A percentile compares a stretch with the other conserved stretches of the same genome.
Conservation (phyloP, 2,113 vertebrate genomes). For the Gallinago undulata region DNA sequence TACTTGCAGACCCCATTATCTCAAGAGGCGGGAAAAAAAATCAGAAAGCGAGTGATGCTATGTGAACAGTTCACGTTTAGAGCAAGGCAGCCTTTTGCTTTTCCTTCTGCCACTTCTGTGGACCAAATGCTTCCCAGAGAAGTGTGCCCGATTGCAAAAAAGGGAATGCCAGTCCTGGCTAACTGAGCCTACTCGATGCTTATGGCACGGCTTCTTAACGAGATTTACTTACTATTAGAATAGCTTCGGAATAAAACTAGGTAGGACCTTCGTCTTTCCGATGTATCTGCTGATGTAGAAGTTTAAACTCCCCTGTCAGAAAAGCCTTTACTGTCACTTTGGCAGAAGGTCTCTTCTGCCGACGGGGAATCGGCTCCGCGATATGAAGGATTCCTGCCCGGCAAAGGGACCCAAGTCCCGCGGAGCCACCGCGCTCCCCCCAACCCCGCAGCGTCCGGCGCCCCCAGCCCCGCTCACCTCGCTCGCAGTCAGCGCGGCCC, state of each 20-base stretch:
- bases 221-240: neutral
- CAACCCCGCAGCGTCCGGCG: neutral
- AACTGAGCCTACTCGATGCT: neutral
- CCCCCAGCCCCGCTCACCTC: conserved; percentile 75
- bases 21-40: neutral
- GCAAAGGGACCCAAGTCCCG: neutral
- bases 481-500: conserved; percentile 85
- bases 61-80: neutral
- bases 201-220: neutral
- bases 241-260: neutral
- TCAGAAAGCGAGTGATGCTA: neutral
- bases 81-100: neutral
- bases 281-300: neutral
- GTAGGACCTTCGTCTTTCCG: neutral
- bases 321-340: neutral
- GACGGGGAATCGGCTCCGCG: neutral
- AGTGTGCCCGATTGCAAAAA: neutral
- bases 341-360: neutral
- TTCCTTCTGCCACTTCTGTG: neutral
- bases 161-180: neutral
- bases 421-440: neutral
- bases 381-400: neutral
- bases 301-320: neutral
- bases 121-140: neutral
- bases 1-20: neutral